A percentile compares a stretch with the other conserved stretches of the same genome.
phyloP scores from a whole-genome alignment of 2,113 vertebrate species.

The Candoia aspera region DNA sequence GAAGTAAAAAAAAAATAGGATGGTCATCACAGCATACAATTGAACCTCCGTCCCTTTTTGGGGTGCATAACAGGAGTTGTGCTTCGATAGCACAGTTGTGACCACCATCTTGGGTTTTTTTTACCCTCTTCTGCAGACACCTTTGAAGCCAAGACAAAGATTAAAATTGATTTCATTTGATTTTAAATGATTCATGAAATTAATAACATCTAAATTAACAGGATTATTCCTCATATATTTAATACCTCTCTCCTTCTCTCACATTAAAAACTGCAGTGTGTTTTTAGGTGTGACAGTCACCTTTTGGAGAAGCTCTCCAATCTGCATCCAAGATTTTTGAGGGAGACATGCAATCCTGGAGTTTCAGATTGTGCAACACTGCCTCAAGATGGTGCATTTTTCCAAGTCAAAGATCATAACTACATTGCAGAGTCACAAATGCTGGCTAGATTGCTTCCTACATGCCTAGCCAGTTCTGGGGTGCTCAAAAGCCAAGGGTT shows the following conservation, averaged over 20 bases:
- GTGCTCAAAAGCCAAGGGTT: neutral
- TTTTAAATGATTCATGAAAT: neutral
- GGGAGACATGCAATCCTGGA: neutral
- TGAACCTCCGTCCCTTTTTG: neutral
- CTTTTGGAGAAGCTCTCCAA: neutral
- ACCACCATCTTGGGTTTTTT: neutral
- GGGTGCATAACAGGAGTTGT: neutral
- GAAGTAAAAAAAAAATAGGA: neutral
- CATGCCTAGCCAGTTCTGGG: neutral
- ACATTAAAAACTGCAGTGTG: neutral
- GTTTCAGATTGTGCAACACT: neutral
- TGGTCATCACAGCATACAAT: neutral
- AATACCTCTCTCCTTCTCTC: neutral
- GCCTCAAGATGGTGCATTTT: neutral
- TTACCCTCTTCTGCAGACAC: neutral
- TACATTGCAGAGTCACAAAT: neutral
- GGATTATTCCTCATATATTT: neutral
- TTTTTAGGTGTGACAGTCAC: no score
- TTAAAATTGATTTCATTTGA: neutral
- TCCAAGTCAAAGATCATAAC: neutral
- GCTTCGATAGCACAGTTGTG: neutral
- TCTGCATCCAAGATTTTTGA: neutral
- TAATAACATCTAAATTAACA: neutral
- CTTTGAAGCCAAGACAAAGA: neutral
- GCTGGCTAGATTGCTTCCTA: neutral